These are phyloP conservation scores for Pseudanteris insignis DNA, from an alignment of 2,888 invertebrate genomes.

Conservation along the genomic window DNA sequence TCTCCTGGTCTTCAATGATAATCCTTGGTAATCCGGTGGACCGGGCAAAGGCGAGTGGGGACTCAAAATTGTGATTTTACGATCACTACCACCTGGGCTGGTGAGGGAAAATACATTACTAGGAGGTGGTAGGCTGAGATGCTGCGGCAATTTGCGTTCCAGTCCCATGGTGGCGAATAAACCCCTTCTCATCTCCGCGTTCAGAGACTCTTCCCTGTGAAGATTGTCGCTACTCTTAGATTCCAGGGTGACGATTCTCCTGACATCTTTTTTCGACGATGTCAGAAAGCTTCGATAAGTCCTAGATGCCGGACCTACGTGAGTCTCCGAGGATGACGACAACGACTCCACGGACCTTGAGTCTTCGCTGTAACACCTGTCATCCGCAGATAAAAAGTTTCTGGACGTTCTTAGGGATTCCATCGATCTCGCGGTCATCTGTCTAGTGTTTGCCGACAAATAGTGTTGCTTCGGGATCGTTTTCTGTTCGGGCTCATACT, in stretches of 20 bases:
- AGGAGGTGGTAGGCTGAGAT: constrained; percentile 77
- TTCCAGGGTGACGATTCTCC: constrained; percentile 68
- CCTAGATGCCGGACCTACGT: constrained; percentile 65
- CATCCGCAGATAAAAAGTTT: constrained; percentile 65
- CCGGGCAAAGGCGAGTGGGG: constrained; percentile 79
- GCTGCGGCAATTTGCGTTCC: constrained; percentile 73
- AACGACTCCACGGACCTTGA: constrained; percentile 60
- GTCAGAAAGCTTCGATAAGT: constrained; percentile 74
- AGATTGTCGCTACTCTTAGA: constrained; percentile 72
- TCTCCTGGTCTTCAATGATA: constrained; percentile 71
- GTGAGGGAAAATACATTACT: constrained; percentile 70
- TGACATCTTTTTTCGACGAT: constrained; percentile 75
- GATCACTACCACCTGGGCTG: constrained; percentile 68
- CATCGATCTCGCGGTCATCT: constrained; percentile 75
- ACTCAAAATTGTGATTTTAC: constrained; percentile 80
- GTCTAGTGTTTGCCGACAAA: constrained; percentile 50
- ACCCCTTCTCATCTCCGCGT: constrained; percentile 75
- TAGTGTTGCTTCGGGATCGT: constrained; percentile 54
- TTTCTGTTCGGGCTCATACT: constrained; percentile 72
- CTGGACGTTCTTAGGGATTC: constrained; percentile 73
- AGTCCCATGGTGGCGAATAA: constrained; percentile 72
- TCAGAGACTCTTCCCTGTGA: constrained; percentile 69
- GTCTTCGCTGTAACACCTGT: constrained; percentile 59
- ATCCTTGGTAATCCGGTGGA: constrained; percentile 72
- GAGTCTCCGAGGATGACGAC: constrained; percentile 68